Percentiles rank a stretch among this genome's conserved stretches.
Evolutionary conservation across 2,888 invertebrate species (phyloP).

Genomic region (Mesoligia furuncula): DNA sequence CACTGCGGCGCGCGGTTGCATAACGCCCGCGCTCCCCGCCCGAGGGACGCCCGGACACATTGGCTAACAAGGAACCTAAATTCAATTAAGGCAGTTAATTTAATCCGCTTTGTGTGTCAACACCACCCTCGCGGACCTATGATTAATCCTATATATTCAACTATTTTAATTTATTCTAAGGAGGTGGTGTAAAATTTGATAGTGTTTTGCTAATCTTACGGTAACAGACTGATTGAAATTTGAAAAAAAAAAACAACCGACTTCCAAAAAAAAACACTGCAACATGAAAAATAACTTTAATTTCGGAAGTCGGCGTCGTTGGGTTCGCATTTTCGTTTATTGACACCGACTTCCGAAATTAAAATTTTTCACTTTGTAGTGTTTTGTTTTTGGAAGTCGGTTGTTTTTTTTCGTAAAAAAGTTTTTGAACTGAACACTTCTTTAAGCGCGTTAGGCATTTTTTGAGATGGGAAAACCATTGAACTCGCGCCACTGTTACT

Average conservation of each 20-base stretch:
- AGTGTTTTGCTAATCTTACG: conserved; percentile 3
- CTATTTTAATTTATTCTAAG: conserved; percentile 61
- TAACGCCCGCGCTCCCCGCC: conserved; percentile 63
- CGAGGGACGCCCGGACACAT: conserved; percentile 79
- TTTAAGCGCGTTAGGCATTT: no score
- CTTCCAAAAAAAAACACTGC: no score
- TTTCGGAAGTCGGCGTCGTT: no score
- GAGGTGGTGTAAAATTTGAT: conserved; percentile 5
- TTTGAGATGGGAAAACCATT: no score
- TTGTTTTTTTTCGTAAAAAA: no score
- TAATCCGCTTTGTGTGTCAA: conserved; percentile 87
- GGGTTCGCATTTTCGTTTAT: no score
- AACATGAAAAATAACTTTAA: no score
- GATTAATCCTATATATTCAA: conserved; percentile 79
- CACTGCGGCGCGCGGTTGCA: conserved; percentile 62
- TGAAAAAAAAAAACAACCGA: neutral
- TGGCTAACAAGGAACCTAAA: conserved; percentile 89
- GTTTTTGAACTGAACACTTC: no score
- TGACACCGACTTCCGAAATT: no score
- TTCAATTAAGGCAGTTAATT: conserved; percentile 91
- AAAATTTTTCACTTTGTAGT: no score
- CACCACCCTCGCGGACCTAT: conserved; percentile 80
- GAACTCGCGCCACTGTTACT: no score
- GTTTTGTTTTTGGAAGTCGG: no score
- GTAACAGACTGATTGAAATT: neutral